Evolutionary conservation across 2,888 invertebrate species (phyloP).

Genomic region (Lasioglossum calceatum): DNA sequence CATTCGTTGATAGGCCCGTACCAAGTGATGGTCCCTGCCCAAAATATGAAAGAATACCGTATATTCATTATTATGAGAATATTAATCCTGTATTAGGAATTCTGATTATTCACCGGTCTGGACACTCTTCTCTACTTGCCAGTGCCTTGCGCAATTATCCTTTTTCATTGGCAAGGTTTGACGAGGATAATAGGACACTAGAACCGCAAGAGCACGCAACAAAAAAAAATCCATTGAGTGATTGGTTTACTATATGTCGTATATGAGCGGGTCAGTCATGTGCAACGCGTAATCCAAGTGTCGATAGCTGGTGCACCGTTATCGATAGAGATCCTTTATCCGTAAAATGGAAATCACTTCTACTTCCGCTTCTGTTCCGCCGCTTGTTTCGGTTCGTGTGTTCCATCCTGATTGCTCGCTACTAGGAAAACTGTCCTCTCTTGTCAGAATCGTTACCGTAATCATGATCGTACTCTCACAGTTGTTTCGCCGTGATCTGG

Average conservation of each 20-base stretch:
- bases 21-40: no score
- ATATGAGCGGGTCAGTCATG: background rate
- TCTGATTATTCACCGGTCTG: no score
- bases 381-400: background rate
- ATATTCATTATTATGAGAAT: no score
- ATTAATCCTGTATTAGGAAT: no score
- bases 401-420: background rate
- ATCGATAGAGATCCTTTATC: constrained; percentile 42
- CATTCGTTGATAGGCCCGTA: no score
- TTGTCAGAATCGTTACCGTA: background rate
- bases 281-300: constrained; percentile 37
- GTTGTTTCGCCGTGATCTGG: background rate
- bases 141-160: background rate
- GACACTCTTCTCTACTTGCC: no score
- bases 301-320: background rate
- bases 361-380: constrained; percentile 30
- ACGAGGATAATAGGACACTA: background rate
- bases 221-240: background rate
- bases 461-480: background rate
- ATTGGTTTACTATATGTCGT: background rate
- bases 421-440: background rate
- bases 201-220: background rate
- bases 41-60: no score
- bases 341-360: constrained; percentile 44
- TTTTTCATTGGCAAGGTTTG: background rate